phyloP scores from a whole-genome alignment of 2,113 vertebrate genomes.

The Elanoides forficatus region DNA sequence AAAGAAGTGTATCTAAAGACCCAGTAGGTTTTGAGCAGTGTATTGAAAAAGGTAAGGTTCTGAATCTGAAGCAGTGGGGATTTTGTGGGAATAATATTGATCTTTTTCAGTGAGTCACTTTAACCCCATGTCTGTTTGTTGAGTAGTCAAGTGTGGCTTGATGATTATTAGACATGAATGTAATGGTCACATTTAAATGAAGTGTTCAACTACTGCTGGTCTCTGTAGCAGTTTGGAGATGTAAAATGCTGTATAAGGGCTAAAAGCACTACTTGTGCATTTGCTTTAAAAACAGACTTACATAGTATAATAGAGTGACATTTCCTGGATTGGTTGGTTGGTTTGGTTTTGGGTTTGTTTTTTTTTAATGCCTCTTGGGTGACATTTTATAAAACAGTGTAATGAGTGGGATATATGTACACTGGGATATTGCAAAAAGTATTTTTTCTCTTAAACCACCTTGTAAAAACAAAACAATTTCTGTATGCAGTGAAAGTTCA shows the following conservation, averaged over 20 bases:
- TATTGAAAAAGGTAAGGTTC: constrained; percentile 83
- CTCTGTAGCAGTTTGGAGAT: background rate
- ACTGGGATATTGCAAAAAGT: background rate
- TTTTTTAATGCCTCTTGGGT: background rate
- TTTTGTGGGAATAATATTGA: background rate
- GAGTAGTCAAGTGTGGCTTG: background rate
- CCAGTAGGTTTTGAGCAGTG: constrained; percentile 82
- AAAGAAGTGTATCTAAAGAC: constrained; percentile 81
- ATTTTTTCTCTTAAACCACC: background rate
- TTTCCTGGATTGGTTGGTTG: background rate
- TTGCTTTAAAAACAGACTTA: background rate
- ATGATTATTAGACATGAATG: background rate
- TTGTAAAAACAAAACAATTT: background rate
- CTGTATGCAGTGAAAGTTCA: background rate
- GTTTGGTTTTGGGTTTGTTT: background rate
- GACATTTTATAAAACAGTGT: background rate
- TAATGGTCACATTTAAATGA: background rate
- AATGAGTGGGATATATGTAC: background rate
- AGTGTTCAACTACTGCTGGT: background rate
- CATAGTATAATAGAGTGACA: background rate
- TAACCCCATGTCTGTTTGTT: background rate
- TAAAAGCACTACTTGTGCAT: background rate
- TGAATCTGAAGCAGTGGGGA: background rate
- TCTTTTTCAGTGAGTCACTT: background rate
- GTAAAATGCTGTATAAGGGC: background rate